Percentiles rank a stretch among this genome's conserved stretches.
Evolutionary conservation across 2,888 invertebrate species (phyloP).

Genomic region (Perithous albicinctus): DNA sequence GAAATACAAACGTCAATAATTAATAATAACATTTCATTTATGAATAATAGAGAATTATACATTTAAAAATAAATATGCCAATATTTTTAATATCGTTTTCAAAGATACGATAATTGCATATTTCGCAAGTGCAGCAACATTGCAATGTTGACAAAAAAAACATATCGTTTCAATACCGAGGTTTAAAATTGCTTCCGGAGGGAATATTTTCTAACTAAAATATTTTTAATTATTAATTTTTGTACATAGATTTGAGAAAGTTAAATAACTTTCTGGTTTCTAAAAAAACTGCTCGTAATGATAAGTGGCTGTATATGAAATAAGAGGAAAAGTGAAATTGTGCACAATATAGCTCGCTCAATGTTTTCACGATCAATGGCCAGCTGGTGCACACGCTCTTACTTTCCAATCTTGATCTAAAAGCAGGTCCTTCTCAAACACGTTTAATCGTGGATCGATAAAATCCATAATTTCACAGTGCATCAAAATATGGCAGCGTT

Average conservation of each 20-base stretch:
- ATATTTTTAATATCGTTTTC: no score
- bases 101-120: no score
- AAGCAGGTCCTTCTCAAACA: conserved; percentile 39
- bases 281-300: neutral
- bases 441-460: conserved; percentile 16
- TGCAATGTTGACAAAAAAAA: no score
- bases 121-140: no score
- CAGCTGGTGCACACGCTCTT: conserved; percentile 33
- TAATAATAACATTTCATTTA: no score
- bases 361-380: conserved; percentile 42
- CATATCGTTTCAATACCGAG: neutral
- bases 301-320: neutral
- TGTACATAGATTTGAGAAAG: neutral
- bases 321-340: conserved; percentile 40
- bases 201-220: no score
- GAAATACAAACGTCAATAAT: no score
- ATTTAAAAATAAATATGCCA: no score
- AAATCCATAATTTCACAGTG: conserved; percentile 13
- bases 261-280: neutral
- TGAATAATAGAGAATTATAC: no score
- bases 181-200: neutral
- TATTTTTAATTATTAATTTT: neutral
- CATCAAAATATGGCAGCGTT: neutral
- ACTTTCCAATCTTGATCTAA: conserved; percentile 52
- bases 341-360: conserved; percentile 24